Base-by-base conservation (phyloP, 2,797 vertebrate species). In the Xiphophorus birchmanni region DNA sequence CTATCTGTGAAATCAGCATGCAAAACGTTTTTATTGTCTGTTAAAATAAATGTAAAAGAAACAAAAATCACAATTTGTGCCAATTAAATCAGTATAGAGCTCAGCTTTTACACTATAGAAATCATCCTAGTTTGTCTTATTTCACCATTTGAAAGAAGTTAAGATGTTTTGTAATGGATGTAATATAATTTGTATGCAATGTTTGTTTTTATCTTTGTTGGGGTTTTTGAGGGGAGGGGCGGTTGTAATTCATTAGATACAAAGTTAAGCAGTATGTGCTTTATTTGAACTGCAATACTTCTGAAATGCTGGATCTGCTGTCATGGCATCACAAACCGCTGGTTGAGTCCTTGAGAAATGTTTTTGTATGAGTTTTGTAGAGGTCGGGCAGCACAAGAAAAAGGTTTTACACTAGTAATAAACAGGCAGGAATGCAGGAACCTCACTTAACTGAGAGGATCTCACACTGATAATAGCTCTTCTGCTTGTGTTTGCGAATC, bases 281-380 rank as follows among this genome's bases (percentile, higher is more conserved):
- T 77, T 78, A 75, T 4, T 56, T 72, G 78, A 84, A 87, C 58
- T 23, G 69, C 75, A 89, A 88, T 71, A 54, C 77, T 84, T 90
- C 89, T 85, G 77, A 84, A 75, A 92, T 77, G 82, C 79, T 29
- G 60, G 71, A 77, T 29, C 74, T 72, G 94, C 93, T 90, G 90
- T 87, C 94, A 94, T 94, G 93, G 91, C 72, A 78, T 78, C 82
- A 4, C 72, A 52, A 91, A 91, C 90, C 88, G 83, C 91, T 76
- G 17, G 74, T 87, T 50, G 77, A 87, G 90, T 81, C 80, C 92
- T 90, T 92, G 56, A 94, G 35, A 89, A 84, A 86, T 84, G 84
- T 76, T 90, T 92, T 92, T 93, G 86, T 89, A 58, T 80, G 81
- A 67, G 78, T 86, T 90, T 88, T 88, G 77, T 82, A 23, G 76